Base-by-base conservation (phyloP, 2,797 vertebrate genomes). In the Cryptoblepharus egeriae region DNA sequence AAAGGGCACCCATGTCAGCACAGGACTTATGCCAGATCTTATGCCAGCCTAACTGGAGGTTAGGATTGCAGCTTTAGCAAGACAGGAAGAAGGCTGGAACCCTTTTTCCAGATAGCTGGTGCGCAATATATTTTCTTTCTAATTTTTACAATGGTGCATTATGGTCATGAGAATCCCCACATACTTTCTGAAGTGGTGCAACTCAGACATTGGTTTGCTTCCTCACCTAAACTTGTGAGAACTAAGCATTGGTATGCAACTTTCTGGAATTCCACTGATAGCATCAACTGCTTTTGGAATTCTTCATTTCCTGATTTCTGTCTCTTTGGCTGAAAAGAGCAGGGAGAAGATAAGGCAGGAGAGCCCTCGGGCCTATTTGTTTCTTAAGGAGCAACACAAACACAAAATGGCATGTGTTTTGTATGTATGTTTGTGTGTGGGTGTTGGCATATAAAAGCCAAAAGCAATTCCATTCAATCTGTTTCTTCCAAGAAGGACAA, bases 271-370 rank as follows among this genome's bases (percentile, higher is more conserved):
- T 77, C 37, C 61, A 67, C 49, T 32, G 28, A n/a, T 22, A 65
- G 37, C 67, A 73, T 35, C 49, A 79, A 78, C 73, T 78, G 28
- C n/a, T 8, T 83, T 67, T 57, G 82, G 82, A 73, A 73, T 83
- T 72, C 75, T 78, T 78, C 69, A 83, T 83, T 78, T 83, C 75
- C 75, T 24, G 37, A 65, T 73, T 65, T 72, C 49, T 65, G 4
- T 28, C 55, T 58, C 49, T 45, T 28, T 73, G 24, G 70, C 16
- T 64, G 42, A n/a, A 30, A 42, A 13, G 35, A 18, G 74, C 9
- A 4, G n/a, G 20, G 61, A 57, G 45, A 64, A 24, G n/a, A 63
- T 24, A 42, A 20, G 6, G 49, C 20, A 20, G 20, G 8, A 57
- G 22, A 73, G 61, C 49, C 69, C 69, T 37, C 15, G 32, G 78